Percentiles rank a stretch among this genome's conserved stretches.
Evolutionary conservation across 2,113 vertebrate species (phyloP).

Genomic region (Onychostruthus taczanowskii): DNA sequence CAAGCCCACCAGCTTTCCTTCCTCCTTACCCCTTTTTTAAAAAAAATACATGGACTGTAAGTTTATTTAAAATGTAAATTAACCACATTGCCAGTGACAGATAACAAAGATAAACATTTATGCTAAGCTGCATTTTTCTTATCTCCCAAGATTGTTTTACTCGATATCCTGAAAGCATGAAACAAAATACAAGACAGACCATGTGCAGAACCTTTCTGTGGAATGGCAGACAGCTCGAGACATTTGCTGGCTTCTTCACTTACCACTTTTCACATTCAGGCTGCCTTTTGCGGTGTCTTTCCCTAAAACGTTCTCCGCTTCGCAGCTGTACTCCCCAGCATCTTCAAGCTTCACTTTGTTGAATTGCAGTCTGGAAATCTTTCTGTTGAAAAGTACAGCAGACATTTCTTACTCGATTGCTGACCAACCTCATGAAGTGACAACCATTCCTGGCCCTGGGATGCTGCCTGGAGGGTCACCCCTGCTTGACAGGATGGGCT

Average conservation of each 20-base stretch:
- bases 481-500: not conserved
- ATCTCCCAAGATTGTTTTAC: constrained; percentile 51
- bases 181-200: constrained; percentile 45
- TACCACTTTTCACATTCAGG: constrained; percentile 93
- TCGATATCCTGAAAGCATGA: constrained; percentile 42
- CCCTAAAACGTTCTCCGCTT: constrained; percentile 91
- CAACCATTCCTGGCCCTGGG: not conserved
- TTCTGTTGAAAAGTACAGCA: constrained; percentile 82
- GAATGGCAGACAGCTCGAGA: constrained; percentile 23
- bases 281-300: constrained; percentile 87
- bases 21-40: constrained; percentile 25
- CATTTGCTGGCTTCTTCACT: constrained; percentile 72
- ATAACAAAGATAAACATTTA: constrained; percentile 78
- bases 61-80: constrained; percentile 73
- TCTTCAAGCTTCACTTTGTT: constrained; percentile 90
- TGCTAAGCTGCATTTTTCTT: constrained; percentile 71
- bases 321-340: constrained; percentile 95
- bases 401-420: constrained; percentile 49
- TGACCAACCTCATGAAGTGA: not conserved
- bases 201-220: constrained; percentile 21
- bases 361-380: constrained; percentile 95
- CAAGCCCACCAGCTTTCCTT: not conserved
- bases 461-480: not conserved
- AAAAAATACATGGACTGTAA: constrained; percentile 61
- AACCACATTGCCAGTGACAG: constrained; percentile 66